Evolutionary conservation across 2,797 vertebrate species (phyloP).

Genomic region (Propithecus perrieri): DNA sequence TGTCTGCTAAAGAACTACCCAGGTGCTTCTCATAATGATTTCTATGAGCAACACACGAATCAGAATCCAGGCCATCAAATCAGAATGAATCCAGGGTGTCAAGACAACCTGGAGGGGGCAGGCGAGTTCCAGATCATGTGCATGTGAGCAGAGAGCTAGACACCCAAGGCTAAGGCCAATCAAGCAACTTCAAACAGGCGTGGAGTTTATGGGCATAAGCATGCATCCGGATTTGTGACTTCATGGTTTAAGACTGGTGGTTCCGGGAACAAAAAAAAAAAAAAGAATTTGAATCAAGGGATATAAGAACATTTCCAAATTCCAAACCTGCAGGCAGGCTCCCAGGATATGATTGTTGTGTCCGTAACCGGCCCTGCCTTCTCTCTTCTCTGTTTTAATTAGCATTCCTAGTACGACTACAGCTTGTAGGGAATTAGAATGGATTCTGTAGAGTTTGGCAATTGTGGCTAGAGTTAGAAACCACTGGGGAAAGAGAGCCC

Average conservation of each 20-base stretch:
- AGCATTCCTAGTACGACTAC: background rate
- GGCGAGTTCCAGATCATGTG: rapidly evolving
- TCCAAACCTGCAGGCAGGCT: background rate
- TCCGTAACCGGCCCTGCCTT: background rate
- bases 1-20: no score
- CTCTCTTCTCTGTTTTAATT: background rate
- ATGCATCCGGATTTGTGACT: background rate
- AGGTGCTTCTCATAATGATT: background rate
- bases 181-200: background rate
- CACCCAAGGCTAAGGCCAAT: background rate
- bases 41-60: background rate
- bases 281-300: background rate
- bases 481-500: background rate
- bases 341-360: background rate
- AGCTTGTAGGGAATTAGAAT: background rate
- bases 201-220: background rate
- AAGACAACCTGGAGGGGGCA: background rate
- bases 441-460: background rate
- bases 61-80: background rate
- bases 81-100: background rate
- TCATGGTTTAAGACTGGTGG: background rate
- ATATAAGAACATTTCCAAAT: background rate
- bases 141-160: background rate
- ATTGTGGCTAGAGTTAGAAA: background rate
- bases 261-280: background rate